These are phyloP conservation scores for Poeciliopsis gracilis DNA, from an alignment of 2,797 vertebrate genomes.

Conservation along the genomic window DNA sequence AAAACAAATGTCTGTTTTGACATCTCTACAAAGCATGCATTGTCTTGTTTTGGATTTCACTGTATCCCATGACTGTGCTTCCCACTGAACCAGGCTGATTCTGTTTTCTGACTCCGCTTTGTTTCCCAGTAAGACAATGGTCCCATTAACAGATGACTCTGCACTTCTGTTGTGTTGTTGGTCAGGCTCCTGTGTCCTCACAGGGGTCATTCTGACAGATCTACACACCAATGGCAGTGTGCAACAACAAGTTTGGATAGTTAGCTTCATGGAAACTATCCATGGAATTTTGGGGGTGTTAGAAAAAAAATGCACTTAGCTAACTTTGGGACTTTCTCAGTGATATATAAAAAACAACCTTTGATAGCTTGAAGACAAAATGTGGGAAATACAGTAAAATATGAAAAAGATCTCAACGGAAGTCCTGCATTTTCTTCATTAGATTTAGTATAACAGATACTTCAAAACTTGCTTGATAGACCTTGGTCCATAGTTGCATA, in stretches of 20 bases:
- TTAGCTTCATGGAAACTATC: background rate
- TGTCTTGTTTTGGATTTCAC: slow-evolving; percentile 11
- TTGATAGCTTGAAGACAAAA: background rate
- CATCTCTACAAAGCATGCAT: slow-evolving; percentile 49
- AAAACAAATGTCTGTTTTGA: slow-evolving; percentile 35
- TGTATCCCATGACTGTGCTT: slow-evolving; percentile 46
- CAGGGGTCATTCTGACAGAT: slow-evolving; percentile 47
- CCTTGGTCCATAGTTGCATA: background rate
- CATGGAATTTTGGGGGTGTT: background rate
- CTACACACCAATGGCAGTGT: slow-evolving; percentile 44
- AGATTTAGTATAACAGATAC: background rate
- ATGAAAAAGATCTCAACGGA: background rate
- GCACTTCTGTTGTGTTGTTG: slow-evolving; percentile 73
- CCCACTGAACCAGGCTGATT: slow-evolving; percentile 22
- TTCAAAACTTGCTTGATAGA: background rate
- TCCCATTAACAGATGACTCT: slow-evolving; percentile 70
- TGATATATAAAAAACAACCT: background rate
- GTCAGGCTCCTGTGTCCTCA: slow-evolving; percentile 40
- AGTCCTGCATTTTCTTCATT: background rate
- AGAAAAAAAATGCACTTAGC: background rate
- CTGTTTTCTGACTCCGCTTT: slow-evolving; percentile 56
- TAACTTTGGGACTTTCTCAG: background rate
- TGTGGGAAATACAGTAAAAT: background rate
- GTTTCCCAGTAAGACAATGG: slow-evolving; percentile 66
- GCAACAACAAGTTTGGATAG: slow-evolving; percentile 16